Evolutionary conservation across 2,888 invertebrate genomes (phyloP).

Genomic region (Augochlorella aurata): DNA sequence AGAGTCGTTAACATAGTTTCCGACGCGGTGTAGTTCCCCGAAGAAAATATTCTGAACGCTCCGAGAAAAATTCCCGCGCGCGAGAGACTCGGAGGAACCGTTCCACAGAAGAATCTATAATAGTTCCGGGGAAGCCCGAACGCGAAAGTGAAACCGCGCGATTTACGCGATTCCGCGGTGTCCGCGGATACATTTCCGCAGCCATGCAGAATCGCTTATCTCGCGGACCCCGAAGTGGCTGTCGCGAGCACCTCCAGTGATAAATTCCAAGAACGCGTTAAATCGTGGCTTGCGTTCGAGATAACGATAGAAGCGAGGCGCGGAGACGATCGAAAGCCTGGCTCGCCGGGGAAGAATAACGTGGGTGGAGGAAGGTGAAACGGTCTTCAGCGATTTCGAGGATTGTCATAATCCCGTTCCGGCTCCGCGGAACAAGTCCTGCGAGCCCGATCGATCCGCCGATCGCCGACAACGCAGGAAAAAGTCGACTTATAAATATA

Average conservation of each 20-base stretch:
- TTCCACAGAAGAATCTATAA: too few relatives aligned
- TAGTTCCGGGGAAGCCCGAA: too few relatives aligned
- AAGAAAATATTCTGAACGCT: too few relatives aligned
- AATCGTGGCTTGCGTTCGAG: constrained; percentile 29
- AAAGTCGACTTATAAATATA: too few relatives aligned
- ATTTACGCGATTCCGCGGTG: background rate
- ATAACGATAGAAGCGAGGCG: constrained; percentile 37
- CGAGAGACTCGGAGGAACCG: too few relatives aligned
- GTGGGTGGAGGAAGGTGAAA: background rate
- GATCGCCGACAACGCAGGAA: too few relatives aligned
- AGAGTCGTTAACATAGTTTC: too few relatives aligned
- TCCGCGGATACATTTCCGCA: background rate
- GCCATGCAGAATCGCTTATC: constrained; percentile 9
- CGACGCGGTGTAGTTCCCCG: too few relatives aligned
- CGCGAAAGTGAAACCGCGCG: background rate
- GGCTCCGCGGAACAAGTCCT: too few relatives aligned
- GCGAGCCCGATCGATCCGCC: too few relatives aligned
- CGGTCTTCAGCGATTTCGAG: constrained; percentile 21
- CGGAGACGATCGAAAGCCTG: constrained; percentile 10
- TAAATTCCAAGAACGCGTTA: constrained; percentile 50
- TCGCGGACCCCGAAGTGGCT: constrained; percentile 37
- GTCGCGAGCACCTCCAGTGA: constrained; percentile 48
- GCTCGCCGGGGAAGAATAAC: background rate
- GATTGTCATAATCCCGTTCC: constrained; percentile 27
- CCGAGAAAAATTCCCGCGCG: too few relatives aligned